Base-by-base conservation (phyloP, 2,113 vertebrate species). In the Podarcis cretensis region DNA sequence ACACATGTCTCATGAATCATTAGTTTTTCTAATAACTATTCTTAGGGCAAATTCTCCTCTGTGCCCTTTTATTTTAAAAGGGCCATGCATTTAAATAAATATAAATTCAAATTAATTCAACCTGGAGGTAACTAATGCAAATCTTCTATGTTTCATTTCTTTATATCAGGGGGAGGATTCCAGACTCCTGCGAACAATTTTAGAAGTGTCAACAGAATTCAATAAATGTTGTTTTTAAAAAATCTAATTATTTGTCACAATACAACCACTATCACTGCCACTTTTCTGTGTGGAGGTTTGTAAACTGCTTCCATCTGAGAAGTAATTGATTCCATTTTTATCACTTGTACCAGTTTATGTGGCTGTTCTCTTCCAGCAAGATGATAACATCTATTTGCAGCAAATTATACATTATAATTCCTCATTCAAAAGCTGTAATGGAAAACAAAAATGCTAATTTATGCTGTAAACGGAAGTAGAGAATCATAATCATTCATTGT, bases 391-490 rank as follows among this genome's bases (percentile, higher is more conserved):
- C 97, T 97, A 97, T 97, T 97, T 97, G 97, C 96, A 96, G 96
- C 96, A 97, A 97, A 97, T 97, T 97, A 97, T 97, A 96, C 96
- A 97, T 97, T 97, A 97, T 97, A 97, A 97, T 97, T 97, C 95
- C 95, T 96, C 96, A 97, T 97, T 97, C 96, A 97, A 97, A 96
- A 95, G 95, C 97, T 91, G 93, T 97, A 97, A 96, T 96, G 92
- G 96, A 97, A 97, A 97, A 97, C 96, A 97, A 96, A 57, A 97
- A 97, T 97, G 97, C 96, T 97, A 97, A 97, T 97, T 97, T 97
- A 96, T 97, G 96, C 96, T 97, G 96, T 97, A 97, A 97, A 96
- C 91, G 94, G 96, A 97, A 97, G 96, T 95, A 96, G 91, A 95
- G 96, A 96, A 96, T 96, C 96, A 96, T 97, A 96, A 97, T 97